Base-by-base conservation (phyloP, 2,797 vertebrate species). In the Buceros bicornis region DNA sequence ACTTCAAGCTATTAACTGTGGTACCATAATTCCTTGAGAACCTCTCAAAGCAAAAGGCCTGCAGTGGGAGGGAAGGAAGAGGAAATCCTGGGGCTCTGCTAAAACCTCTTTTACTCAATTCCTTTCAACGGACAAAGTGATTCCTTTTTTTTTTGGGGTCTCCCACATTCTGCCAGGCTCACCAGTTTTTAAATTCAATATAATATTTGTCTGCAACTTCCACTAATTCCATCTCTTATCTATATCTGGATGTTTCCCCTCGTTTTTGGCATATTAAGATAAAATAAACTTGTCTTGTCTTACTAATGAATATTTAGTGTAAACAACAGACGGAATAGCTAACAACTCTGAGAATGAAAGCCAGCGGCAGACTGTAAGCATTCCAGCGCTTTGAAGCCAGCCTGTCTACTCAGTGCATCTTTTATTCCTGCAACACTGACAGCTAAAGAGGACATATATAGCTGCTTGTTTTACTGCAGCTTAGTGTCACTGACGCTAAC, bases 261-360 rank as follows among this genome's bases (percentile, higher is more conserved):
- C 5, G 2, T 11, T 90, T 90, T 93, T 92, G 93, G 90, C 88
- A 64, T 77, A 89, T 45, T 87, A 92, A 94, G 82, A 67, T 88
- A 88, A 93, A 91, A 94, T 78, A 77, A 95, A 87, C 94, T 88
- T 82, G 74, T 89, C 87, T 92, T 82, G 50, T 83, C 85, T 93
- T 90, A 85, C 83, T 97, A 93, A 95, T 93, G 95, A 94, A 48
- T 93, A 82, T 94, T 93, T 95, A 96, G 90, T 87, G 92, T 97
- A 96, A 97, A 96, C 95, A 96, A 95, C 94, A 96, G 95, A 97
- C 92, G 95, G 95, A 95, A 82, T 84, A 97, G 67, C 90, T 95
- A 93, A 82, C 93, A 94, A 16, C 78, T 90, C 35, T 29, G 86
- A 56, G 78, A 90, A 82, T 0, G 60, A 90, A 89, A 95, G 95